Evolutionary conservation across 2,797 vertebrate genomes (phyloP).

Genomic region (Triplophysa yarkandensis): DNA sequence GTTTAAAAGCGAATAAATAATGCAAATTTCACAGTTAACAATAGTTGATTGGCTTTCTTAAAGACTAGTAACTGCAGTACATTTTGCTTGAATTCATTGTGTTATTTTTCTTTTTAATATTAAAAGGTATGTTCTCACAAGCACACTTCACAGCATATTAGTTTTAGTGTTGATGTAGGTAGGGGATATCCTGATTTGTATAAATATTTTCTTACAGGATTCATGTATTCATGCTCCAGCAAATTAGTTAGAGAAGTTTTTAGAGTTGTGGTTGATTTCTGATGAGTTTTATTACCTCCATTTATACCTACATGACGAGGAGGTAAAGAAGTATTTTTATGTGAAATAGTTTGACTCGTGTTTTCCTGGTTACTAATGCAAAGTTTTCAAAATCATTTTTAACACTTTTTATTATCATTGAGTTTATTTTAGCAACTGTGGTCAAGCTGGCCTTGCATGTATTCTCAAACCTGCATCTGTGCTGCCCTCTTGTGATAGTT

Average conservation of each 20-base stretch:
- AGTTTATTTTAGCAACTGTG: background rate
- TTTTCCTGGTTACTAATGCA: background rate
- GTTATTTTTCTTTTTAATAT: no score
- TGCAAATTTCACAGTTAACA: no score
- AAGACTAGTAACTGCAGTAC: no score
- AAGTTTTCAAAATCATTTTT: background rate
- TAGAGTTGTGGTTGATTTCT: background rate
- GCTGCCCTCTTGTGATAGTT: constrained; percentile 69
- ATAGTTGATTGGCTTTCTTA: no score
- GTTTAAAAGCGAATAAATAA: no score
- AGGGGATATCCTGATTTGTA: background rate
- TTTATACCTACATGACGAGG: background rate
- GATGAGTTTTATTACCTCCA: background rate
- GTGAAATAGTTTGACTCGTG: background rate
- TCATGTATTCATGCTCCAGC: background rate
- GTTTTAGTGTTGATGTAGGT: no score
- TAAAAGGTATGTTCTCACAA: no score
- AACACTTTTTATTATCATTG: background rate
- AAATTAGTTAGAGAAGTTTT: background rate
- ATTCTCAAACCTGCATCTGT: constrained; percentile 54
- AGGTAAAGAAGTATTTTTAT: background rate
- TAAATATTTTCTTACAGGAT: background rate
- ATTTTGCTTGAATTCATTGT: no score
- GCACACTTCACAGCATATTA: no score
- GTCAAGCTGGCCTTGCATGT: background rate